These are phyloP conservation scores for Micrastur ruficollis DNA, from an alignment of 2,797 vertebrate genomes.

Conservation along the genomic window DNA sequence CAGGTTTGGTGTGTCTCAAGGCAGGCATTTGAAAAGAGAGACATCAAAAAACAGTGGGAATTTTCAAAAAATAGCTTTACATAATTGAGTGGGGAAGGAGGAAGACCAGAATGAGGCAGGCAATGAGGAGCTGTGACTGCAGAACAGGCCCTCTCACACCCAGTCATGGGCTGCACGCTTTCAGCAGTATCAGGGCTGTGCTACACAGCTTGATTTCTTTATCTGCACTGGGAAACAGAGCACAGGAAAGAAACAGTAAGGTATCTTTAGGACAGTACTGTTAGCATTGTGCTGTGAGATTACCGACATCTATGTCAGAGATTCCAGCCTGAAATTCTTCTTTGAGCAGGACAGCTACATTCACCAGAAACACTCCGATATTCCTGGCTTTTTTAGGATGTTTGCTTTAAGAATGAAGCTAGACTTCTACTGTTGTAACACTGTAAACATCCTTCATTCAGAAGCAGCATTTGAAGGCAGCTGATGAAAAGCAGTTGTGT, in stretches of 20 bases:
- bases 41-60: background rate
- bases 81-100: background rate
- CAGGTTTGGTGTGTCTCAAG: background rate
- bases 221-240: background rate
- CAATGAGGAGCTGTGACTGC: background rate
- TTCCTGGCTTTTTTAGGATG: background rate
- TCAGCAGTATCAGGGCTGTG: background rate
- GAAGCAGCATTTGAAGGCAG: background rate
- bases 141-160: accelerated
- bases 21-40: background rate
- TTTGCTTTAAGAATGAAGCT: conserved; percentile 17
- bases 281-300: background rate
- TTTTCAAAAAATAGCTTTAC: background rate
- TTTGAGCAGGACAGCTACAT: background rate
- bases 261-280: background rate
- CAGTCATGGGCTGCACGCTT: accelerated
- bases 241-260: background rate
- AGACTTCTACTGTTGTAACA: background rate
- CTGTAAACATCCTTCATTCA: background rate
- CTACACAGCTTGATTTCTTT: background rate
- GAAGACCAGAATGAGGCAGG: background rate
- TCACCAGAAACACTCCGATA: background rate
- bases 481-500: background rate
- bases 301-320: background rate
- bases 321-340: background rate